A percentile compares a stretch with the other conserved stretches of the same genome.
Evolutionary conservation across 2,113 vertebrate species (phyloP).

Genomic region (Dermatemys mawii): DNA sequence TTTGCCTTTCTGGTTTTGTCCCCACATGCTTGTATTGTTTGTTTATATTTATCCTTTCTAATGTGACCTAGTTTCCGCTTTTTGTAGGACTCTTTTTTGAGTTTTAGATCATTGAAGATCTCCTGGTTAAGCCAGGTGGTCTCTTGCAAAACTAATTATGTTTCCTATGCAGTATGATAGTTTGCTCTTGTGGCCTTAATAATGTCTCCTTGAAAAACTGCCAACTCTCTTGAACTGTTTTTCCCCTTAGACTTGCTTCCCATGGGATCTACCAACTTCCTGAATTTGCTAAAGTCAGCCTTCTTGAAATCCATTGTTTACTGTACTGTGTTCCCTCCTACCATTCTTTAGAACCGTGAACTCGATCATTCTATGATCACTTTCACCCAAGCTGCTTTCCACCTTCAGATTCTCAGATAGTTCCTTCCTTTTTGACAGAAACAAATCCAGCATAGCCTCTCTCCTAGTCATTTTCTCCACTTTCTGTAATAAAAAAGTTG

Average conservation of each 20-base stretch:
- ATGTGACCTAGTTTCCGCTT: background rate
- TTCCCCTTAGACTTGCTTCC: background rate
- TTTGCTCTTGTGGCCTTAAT: background rate
- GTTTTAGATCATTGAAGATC: background rate
- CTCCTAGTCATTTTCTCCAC: background rate
- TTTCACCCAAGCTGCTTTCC: background rate
- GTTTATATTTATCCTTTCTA: background rate
- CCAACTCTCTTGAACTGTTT: background rate
- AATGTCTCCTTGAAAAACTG: background rate
- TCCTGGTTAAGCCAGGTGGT: background rate
- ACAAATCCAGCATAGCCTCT: background rate
- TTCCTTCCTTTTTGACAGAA: background rate
- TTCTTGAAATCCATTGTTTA: background rate
- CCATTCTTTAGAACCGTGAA: background rate
- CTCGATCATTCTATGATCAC: background rate
- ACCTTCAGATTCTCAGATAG: background rate
- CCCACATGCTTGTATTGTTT: background rate
- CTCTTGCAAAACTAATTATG: background rate
- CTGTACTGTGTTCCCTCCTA: background rate
- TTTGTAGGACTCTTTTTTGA: background rate
- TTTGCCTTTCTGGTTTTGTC: background rate
- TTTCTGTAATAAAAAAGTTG: background rate
- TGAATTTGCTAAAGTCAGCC: background rate
- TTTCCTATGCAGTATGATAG: background rate
- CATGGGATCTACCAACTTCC: background rate